A percentile compares a stretch with the other conserved stretches of the same genome.
These are phyloP conservation scores for Siphamia tubifer DNA, from an alignment of 2,113 vertebrate genomes.

Conservation along the genomic window DNA sequence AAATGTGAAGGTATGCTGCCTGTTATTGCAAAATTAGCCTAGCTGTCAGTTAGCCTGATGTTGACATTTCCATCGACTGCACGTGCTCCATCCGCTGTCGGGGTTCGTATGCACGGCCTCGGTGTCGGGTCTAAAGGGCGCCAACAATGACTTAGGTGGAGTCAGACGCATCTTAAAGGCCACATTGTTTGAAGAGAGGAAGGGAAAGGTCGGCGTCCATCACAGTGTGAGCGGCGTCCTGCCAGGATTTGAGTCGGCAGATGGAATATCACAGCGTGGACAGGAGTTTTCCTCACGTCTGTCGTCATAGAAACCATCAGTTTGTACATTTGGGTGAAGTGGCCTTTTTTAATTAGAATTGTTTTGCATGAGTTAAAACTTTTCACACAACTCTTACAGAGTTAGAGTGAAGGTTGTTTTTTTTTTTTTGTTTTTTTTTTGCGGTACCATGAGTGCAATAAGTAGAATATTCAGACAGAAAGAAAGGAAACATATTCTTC, in stretches of 20 bases:
- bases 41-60: constrained; percentile 41
- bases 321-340: too few species aligned
- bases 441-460: too few species aligned
- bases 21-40: constrained; percentile 14
- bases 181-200: constrained; percentile 43
- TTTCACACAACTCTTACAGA: too few species aligned
- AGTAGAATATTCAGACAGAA: too few species aligned
- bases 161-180: constrained; percentile 63
- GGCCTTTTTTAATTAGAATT: too few species aligned
- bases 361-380: too few species aligned
- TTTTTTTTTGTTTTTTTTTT: too few species aligned
- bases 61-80: constrained; percentile 53
- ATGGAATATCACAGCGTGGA: background rate
- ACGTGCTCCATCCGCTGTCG: constrained; percentile 26
- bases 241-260: constrained; percentile 28
- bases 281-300: constrained; percentile 8
- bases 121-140: constrained; percentile 46
- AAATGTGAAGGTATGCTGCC: background rate
- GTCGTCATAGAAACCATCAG: background rate
- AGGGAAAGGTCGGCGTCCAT: constrained; percentile 60
- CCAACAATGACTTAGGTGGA: constrained; percentile 56
- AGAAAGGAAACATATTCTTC: too few species aligned
- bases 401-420: too few species aligned
- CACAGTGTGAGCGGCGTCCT: constrained; percentile 32
- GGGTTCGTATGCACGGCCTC: constrained; percentile 34